These are phyloP conservation scores for Centropus bengalensis DNA, from an alignment of 2,113 vertebrate species.

Conservation along the genomic window DNA sequence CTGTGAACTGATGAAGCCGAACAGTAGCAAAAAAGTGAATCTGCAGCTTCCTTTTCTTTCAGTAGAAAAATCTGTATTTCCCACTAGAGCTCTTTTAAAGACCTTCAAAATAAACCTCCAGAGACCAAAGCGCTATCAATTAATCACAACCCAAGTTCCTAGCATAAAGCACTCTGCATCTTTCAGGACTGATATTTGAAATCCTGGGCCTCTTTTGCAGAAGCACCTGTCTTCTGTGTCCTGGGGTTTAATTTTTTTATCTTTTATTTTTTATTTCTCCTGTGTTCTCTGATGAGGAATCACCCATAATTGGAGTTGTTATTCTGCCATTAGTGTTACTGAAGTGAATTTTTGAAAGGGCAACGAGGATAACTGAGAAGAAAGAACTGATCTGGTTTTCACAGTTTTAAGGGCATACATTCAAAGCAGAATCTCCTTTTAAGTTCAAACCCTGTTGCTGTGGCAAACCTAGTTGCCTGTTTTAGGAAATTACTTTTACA, in stretches of 20 bases:
- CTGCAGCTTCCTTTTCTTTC: conserved; percentile 6
- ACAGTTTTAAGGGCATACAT: not conserved
- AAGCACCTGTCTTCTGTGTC: not conserved
- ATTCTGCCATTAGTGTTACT: not conserved
- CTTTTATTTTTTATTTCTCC: not conserved
- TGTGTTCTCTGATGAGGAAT: not conserved
- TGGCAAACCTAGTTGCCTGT: not conserved
- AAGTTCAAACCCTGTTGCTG: not conserved
- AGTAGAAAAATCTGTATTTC: not conserved
- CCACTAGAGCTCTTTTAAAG: conserved; percentile 32
- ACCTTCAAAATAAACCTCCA: not conserved
- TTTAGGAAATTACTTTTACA: not conserved
- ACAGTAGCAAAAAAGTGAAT: not conserved
- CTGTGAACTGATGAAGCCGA: not conserved
- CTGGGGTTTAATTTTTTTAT: not conserved
- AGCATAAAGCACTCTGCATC: fast-evolving
- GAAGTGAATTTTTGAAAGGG: not conserved
- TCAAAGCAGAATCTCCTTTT: conserved; percentile 2
- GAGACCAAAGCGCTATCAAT: conserved; percentile 11
- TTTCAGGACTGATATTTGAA: not conserved
- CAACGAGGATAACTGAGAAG: not conserved
- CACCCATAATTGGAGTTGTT: not conserved
- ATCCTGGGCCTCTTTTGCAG: not conserved
- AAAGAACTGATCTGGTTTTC: not conserved
- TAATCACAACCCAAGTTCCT: not conserved